A percentile compares a stretch with the other conserved stretches of the same genome.
Conservation (phyloP, 1,140 invertebrate species). For the Nymphalis io region DNA sequence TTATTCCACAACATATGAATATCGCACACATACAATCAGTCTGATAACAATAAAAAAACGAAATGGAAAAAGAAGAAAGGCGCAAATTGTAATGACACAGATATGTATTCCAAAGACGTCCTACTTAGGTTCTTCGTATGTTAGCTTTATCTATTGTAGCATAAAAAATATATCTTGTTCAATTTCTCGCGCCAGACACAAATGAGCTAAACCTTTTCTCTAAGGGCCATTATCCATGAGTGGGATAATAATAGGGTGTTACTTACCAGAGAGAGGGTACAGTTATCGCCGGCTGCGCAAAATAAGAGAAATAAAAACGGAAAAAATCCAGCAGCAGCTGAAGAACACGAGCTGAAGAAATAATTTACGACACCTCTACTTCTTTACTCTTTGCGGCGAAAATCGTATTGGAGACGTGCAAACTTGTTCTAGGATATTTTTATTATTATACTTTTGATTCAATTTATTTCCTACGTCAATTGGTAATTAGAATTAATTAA, state of each 20-base stretch:
- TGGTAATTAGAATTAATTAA: no score
- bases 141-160: slow-evolving; percentile 29
- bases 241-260: slow-evolving; percentile 35
- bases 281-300: slow-evolving; percentile 14
- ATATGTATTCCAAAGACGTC: slow-evolving; percentile 4
- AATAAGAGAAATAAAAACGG: slow-evolving; percentile 21
- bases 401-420: slow-evolving; percentile 1
- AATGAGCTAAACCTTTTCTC: slow-evolving; percentile 36
- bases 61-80: neutral
- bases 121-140: slow-evolving; percentile 21
- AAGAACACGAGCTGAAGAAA: slow-evolving; percentile 9
- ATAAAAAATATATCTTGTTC: slow-evolving; percentile 31
- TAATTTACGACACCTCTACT: slow-evolving; percentile 18
- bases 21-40: neutral
- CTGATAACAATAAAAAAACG: neutral
- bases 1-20: no score
- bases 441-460: no score
- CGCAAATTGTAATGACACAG: neutral
- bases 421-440: no score
- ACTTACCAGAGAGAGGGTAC: slow-evolving; percentile 26
- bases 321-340: slow-evolving; percentile 6
- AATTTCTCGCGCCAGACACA: slow-evolving; percentile 33
- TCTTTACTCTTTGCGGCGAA: neutral
- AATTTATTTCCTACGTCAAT: no score
- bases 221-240: slow-evolving; percentile 33